Percentiles rank a stretch among this genome's conserved stretches.
These are phyloP conservation scores for Panonychus citri DNA, from an alignment of 1,140 invertebrate genomes.

Conservation along the genomic window DNA sequence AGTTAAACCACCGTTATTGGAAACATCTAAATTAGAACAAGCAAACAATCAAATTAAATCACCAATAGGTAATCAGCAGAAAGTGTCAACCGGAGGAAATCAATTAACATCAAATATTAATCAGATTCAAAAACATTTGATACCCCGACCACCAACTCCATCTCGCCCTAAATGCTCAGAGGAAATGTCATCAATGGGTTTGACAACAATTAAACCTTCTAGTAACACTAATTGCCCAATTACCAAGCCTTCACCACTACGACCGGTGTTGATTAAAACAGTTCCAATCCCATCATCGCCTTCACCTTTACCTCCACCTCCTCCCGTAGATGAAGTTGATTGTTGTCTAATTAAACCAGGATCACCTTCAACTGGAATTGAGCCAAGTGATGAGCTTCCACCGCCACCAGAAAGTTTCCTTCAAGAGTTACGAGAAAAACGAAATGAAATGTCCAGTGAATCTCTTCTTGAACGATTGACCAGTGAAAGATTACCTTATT, in stretches of 20 bases:
- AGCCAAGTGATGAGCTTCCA: neutral
- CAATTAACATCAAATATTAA: neutral
- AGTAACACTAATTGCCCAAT: neutral
- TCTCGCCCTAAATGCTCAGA: no score
- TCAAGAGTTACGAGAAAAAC: neutral
- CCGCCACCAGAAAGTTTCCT: constrained; percentile 1
- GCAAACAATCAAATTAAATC: no score
- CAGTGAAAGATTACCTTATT: neutral
- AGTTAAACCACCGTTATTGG: constrained; percentile 8
- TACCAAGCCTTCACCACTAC: no score
- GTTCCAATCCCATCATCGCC: neutral
- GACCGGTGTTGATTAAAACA: no score
- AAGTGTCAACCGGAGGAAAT: no score
- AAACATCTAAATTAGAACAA: neutral
- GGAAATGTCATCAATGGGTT: no score
- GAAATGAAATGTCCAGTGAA: neutral
- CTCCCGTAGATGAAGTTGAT: neutral
- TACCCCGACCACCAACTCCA: neutral
- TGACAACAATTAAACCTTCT: no score
- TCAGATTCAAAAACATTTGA: neutral
- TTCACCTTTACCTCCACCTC: neutral
- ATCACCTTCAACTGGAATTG: neutral
- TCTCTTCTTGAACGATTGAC: neutral
- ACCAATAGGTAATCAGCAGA: no score
- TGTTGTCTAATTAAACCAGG: neutral